These are phyloP conservation scores for Nothoprocta pentlandii DNA, from an alignment of 2,113 vertebrate genomes.

Conservation along the genomic window DNA sequence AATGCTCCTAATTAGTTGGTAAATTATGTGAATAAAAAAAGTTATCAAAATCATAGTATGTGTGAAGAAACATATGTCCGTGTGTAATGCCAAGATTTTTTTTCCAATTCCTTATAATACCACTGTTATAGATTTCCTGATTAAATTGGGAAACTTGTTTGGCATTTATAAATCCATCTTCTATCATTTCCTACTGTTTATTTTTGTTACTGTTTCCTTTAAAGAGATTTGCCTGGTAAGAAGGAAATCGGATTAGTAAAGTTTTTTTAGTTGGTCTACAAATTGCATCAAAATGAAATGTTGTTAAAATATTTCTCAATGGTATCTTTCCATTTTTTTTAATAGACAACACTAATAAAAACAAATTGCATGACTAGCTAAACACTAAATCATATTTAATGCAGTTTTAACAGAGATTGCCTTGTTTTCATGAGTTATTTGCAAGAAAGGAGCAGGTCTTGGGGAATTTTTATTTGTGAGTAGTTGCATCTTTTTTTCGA, in stretches of 20 bases:
- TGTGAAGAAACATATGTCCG: not conserved
- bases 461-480: not conserved
- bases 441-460: not conserved
- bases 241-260: not conserved
- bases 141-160: not conserved
- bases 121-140: not conserved
- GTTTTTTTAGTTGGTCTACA: not conserved
- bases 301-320: not conserved
- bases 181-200: not conserved
- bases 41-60: not conserved
- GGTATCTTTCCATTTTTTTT: not conserved
- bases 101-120: not conserved
- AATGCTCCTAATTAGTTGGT: not conserved
- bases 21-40: not conserved
- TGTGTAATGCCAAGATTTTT: not conserved
- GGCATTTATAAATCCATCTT: not conserved
- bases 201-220: not conserved
- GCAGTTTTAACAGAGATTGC: not conserved
- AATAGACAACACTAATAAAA: not conserved
- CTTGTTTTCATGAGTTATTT: not conserved
- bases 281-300: not conserved
- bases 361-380: not conserved
- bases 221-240: not conserved
- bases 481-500: not conserved
- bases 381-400: not conserved